Conservation (phyloP, 1,140 invertebrate species). For the Philopotamus ludificatus region DNA sequence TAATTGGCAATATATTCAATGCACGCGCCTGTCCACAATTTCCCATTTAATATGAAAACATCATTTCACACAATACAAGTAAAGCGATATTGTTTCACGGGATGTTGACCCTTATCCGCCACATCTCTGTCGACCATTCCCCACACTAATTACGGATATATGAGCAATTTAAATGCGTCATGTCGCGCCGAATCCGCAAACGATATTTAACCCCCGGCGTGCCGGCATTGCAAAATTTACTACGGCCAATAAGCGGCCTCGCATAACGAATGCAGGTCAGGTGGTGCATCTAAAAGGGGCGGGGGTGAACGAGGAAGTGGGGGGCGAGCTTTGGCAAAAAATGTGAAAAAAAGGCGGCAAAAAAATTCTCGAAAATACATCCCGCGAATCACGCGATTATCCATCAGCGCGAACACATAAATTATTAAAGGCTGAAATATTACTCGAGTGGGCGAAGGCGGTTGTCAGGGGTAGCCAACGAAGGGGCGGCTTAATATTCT, state of each 20-base stretch:
- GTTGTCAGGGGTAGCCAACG: no score
- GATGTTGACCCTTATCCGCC: no score
- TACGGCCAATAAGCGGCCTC: not conserved
- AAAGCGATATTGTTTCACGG: no score
- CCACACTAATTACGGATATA: no score
- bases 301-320: not conserved
- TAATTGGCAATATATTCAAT: no score
- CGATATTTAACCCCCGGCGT: constrained; percentile 1
- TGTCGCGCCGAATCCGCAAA: not conserved
- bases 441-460: constrained; percentile 37
- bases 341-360: no score
- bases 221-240: constrained; percentile 8
- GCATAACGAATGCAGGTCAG: constrained; percentile 21
- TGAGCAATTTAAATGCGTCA: not conserved
- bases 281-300: not conserved
- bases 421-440: constrained; percentile 41
- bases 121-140: no score
- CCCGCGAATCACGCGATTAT: constrained; percentile 32
- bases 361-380: constrained; percentile 5
- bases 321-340: constrained; percentile 14
- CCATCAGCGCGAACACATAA: constrained; percentile 39
- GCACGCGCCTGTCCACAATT: no score
- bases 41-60: no score
- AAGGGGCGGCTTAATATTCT: no score
- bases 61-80: no score